Evolutionary conservation across 2,113 vertebrate species (phyloP).

Genomic region (Mystacornis crossleyi): DNA sequence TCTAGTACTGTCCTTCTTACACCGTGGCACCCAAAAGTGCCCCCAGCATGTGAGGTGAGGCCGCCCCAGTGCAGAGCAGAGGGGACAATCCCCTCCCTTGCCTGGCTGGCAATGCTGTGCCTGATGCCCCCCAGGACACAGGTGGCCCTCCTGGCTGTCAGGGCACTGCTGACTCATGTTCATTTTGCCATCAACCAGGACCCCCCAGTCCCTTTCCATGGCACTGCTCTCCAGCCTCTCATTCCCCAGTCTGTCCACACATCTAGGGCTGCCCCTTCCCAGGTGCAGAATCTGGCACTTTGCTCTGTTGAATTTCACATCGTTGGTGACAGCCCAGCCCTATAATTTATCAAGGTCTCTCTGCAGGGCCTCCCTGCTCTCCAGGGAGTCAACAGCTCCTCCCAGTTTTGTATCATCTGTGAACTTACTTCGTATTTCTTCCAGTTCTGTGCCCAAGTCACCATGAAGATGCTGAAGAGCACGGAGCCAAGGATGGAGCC

Average conservation of each 20-base stretch:
- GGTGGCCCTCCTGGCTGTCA: not conserved
- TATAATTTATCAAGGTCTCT: not conserved
- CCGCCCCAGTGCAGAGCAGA: not conserved
- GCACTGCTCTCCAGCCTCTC: not conserved
- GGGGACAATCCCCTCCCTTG: not conserved
- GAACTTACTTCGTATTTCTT: fast-evolving
- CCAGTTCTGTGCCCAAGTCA: fast-evolving
- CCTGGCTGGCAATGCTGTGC: fast-evolving
- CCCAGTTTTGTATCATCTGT: not conserved
- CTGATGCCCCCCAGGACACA: not conserved
- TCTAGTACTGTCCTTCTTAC: not conserved
- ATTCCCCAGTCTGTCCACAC: not conserved
- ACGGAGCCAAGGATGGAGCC: too few relatives aligned
- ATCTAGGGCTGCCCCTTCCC: not conserved
- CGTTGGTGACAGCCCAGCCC: not conserved
- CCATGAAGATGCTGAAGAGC: not conserved
- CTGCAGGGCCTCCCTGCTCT: not conserved
- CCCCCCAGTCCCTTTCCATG: not conserved
- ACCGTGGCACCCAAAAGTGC: not conserved
- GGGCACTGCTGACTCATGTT: not conserved
- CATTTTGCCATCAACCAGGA: not conserved
- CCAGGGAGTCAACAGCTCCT: not conserved
- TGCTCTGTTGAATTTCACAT: fast-evolving
- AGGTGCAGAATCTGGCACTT: too few relatives aligned
- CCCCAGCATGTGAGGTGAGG: not conserved